These are phyloP conservation scores for Podarcis cretensis DNA, from an alignment of 2,113 vertebrate genomes.

Conservation along the genomic window DNA sequence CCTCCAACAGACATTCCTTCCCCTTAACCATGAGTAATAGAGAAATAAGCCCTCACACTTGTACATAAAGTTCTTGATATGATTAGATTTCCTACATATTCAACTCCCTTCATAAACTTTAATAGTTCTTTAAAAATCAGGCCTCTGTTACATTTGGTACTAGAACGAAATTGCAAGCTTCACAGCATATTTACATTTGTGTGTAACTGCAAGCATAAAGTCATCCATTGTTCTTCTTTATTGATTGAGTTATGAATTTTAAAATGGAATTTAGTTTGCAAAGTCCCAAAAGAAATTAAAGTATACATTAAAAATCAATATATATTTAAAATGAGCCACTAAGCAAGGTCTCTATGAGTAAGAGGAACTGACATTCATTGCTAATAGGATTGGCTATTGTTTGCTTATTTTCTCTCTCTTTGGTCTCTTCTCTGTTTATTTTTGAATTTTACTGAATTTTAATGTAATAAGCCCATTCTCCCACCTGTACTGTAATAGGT, in stretches of 20 bases:
- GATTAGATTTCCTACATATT: no score
- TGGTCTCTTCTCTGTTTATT: background rate
- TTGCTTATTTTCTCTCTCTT: background rate
- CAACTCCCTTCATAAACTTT: no score
- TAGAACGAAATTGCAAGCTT: background rate
- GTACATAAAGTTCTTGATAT: no score
- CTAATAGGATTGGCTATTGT: background rate
- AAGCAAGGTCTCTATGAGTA: background rate
- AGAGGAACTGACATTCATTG: background rate
- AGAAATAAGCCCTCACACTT: no score
- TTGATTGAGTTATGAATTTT: background rate
- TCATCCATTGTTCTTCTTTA: background rate
- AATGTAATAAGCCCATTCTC: background rate
- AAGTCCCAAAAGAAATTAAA: fast-evolving
- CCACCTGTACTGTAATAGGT: background rate
- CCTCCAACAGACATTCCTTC: no score
- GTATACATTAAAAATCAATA: slow-evolving; percentile 19
- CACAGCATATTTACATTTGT: background rate
- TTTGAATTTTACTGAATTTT: background rate
- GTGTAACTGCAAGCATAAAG: background rate
- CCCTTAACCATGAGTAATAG: no score
- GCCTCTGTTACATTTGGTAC: background rate
- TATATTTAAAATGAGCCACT: slow-evolving; percentile 6
- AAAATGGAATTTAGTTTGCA: background rate
- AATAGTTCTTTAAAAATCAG: no score